These are phyloP conservation scores for Cisticola juncidis DNA, from an alignment of 2,113 vertebrate genomes.

Conservation along the genomic window DNA sequence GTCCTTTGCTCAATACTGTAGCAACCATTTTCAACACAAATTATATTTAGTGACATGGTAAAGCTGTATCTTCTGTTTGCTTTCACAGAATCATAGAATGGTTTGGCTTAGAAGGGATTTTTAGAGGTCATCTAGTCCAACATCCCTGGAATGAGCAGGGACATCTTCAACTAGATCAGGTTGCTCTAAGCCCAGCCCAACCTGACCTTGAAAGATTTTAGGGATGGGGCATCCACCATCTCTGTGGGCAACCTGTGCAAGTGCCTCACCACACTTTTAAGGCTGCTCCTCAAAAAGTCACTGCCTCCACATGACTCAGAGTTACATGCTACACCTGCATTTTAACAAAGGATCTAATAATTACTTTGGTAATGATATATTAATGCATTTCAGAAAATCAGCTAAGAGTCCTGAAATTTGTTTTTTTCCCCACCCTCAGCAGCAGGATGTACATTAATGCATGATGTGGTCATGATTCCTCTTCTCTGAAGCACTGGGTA, in stretches of 20 bases:
- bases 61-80: not conserved
- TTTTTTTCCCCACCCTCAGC: not conserved
- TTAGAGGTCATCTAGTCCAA: not conserved
- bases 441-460: not conserved
- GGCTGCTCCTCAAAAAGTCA: not conserved
- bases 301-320: not conserved
- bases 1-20: not conserved
- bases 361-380: not conserved
- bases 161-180: not conserved
- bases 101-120: not conserved
- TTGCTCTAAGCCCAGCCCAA: not conserved
- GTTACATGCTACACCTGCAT: not conserved
- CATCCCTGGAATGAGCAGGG: not conserved
- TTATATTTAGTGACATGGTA: not conserved
- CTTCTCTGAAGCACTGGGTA: not conserved
- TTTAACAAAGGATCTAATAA: not conserved
- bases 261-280: fast-evolving
- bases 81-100: not conserved
- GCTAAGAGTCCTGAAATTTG: not conserved
- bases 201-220: not conserved
- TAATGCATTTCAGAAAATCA: not conserved
- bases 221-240: not conserved
- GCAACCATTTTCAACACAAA: not conserved
- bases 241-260: not conserved
- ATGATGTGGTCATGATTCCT: not conserved